Evolutionary conservation across 1,140 invertebrate genomes (phyloP).

Genomic region (Drosophila subobscura): DNA sequence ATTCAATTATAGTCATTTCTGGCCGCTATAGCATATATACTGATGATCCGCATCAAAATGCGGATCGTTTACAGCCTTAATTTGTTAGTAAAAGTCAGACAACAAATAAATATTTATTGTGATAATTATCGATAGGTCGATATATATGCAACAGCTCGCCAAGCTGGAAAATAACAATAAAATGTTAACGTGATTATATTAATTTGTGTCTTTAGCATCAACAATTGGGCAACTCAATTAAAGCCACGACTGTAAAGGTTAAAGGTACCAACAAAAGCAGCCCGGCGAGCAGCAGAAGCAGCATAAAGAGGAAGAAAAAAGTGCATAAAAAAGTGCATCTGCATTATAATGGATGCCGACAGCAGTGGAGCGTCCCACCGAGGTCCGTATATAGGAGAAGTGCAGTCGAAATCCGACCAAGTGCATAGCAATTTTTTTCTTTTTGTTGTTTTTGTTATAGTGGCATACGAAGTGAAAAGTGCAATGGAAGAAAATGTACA

Average conservation of each 20-base stretch:
- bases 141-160: background rate
- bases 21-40: too few relatives aligned
- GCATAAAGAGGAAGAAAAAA: conserved; percentile 5
- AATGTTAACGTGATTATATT: conserved; percentile 75
- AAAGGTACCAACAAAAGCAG: conserved; percentile 20
- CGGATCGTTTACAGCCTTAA: too few relatives aligned
- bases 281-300: conserved; percentile 9
- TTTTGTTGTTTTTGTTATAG: conserved; percentile 77
- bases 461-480: conserved; percentile 50
- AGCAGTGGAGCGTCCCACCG: conserved; percentile 43
- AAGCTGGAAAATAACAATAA: conserved; percentile 71
- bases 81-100: too few relatives aligned
- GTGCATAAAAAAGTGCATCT: conserved; percentile 1
- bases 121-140: too few relatives aligned
- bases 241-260: conserved; percentile 19
- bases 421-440: conserved; percentile 52
- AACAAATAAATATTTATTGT: too few relatives aligned
- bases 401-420: conserved; percentile 2
- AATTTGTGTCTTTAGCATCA: conserved; percentile 58
- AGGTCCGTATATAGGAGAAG: conserved; percentile 52
- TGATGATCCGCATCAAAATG: too few relatives aligned
- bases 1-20: too few relatives aligned
- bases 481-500: background rate
- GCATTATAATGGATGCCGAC: conserved; percentile 58
- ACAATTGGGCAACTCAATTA: conserved; percentile 39